A percentile compares a stretch with the other conserved stretches of the same genome.
These are phyloP conservation scores for Epinotia demarniana DNA, from an alignment of 2,888 invertebrate genomes.

Conservation along the genomic window DNA sequence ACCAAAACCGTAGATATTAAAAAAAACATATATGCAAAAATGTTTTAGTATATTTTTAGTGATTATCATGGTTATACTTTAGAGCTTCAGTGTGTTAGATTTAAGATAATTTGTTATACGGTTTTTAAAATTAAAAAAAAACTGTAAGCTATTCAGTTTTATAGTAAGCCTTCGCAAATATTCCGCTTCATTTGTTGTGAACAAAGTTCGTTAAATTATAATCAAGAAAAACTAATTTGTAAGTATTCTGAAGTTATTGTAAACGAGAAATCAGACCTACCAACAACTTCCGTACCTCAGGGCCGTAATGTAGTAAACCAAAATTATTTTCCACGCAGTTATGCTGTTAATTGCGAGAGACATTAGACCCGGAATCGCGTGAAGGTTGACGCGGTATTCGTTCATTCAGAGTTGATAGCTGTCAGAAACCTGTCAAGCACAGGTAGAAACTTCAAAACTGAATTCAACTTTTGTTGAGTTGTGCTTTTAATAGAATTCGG, in stretches of 20 bases:
- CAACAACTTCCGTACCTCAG: background rate
- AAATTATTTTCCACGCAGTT: background rate
- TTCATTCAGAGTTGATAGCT: background rate
- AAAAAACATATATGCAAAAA: too few relatives aligned
- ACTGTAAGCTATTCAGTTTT: too few relatives aligned
- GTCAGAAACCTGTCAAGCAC: slow-evolving; percentile 16
- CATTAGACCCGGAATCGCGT: background rate
- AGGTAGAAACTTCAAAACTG: slow-evolving; percentile 18
- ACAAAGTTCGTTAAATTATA: slow-evolving; percentile 7
- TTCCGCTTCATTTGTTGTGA: background rate
- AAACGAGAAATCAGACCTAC: background rate
- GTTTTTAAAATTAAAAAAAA: too few relatives aligned
- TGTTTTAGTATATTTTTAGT: too few relatives aligned
- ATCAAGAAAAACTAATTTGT: slow-evolving; percentile 13
- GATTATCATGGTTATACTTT: too few relatives aligned
- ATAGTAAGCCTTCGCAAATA: background rate
- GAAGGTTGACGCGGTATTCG: background rate
- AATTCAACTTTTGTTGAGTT: slow-evolving; percentile 26
- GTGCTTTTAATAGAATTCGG: slow-evolving; percentile 12
- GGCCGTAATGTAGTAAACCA: background rate
- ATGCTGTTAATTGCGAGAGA: background rate
- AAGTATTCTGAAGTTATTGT: slow-evolving; percentile 5
- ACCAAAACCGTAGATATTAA: too few relatives aligned
- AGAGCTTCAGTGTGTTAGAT: too few relatives aligned
- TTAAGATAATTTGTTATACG: too few relatives aligned